Conservation (phyloP, 2,888 invertebrate genomes). For the Orthosia gracilis region DNA sequence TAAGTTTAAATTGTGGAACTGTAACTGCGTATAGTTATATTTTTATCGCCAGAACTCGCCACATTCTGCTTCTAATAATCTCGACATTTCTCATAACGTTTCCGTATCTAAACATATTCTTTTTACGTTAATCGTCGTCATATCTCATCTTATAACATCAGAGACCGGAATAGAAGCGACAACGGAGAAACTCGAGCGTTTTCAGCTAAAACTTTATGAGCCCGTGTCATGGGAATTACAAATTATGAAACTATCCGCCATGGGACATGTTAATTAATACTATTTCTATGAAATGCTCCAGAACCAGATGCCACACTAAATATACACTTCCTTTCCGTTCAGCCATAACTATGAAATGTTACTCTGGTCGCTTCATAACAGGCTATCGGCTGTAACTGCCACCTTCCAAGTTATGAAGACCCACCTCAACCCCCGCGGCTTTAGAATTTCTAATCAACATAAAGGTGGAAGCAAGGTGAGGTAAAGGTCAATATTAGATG, state of each 20-base stretch:
- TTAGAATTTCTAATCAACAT: conserved; percentile 72
- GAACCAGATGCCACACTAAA: conserved; percentile 89
- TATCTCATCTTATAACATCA: conserved; percentile 72
- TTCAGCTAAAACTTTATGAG: conserved; percentile 77
- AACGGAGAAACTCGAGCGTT: conserved; percentile 66
- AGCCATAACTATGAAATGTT: conserved; percentile 89
- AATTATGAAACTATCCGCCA: conserved; percentile 83
- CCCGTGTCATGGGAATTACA: conserved; percentile 77
- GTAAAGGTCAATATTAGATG: conserved; percentile 78
- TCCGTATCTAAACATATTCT: conserved; percentile 68
- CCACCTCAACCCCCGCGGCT: conserved; percentile 73
- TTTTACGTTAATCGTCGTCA: conserved; percentile 71
- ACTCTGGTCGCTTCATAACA: conserved; percentile 86
- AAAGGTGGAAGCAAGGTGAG: conserved; percentile 76
- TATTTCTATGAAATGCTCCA: conserved; percentile 86
- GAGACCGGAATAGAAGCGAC: conserved; percentile 70
- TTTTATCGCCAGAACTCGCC: conserved; percentile 61
- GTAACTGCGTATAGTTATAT: conserved; percentile 52
- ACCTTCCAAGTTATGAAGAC: conserved; percentile 78
- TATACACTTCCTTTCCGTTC: conserved; percentile 90
- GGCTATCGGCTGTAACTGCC: conserved; percentile 85
- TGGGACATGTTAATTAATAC: conserved; percentile 88
- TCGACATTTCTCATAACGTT: conserved; percentile 70
- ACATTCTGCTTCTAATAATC: conserved; percentile 69
- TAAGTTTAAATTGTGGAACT: conserved; percentile 42